Evolutionary conservation across 1,140 invertebrate genomes (phyloP).

Genomic region (Megathymus violae): DNA sequence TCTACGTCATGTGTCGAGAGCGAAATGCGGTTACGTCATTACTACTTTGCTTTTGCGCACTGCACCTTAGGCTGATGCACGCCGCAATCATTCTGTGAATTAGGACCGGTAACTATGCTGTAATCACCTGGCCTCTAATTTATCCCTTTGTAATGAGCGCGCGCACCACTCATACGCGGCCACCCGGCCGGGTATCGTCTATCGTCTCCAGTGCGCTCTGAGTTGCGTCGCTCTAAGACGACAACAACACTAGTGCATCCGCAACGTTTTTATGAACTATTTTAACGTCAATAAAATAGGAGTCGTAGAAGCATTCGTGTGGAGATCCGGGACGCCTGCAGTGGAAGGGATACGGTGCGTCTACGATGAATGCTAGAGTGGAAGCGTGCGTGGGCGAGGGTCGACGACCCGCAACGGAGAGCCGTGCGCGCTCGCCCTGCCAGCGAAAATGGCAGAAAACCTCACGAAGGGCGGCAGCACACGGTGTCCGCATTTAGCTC

Average conservation of each 20-base stretch:
- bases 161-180: constrained; percentile 37
- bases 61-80: constrained; percentile 61
- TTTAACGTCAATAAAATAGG: constrained; percentile 9
- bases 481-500: constrained; percentile 80
- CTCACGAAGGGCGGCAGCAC: constrained; percentile 81
- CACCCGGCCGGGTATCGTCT: constrained; percentile 31
- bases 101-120: constrained; percentile 57
- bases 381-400: constrained; percentile 64
- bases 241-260: constrained; percentile 12
- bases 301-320: background rate
- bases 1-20: constrained; percentile 46
- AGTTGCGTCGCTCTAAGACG: background rate
- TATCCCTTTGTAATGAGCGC: constrained; percentile 45
- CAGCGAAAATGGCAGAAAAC: constrained; percentile 76
- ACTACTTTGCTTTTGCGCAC: constrained; percentile 72
- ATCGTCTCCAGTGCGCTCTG: constrained; percentile 41
- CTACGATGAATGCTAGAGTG: constrained; percentile 60
- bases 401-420: constrained; percentile 72
- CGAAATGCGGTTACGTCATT: constrained; percentile 54
- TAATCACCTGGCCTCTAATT: constrained; percentile 58
- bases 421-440: constrained; percentile 67
- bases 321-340: background rate
- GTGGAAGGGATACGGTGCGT: constrained; percentile 19
- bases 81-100: constrained; percentile 55
- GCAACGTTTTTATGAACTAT: constrained; percentile 9